A percentile compares a stretch with the other conserved stretches of the same genome.
phyloP scores from a whole-genome alignment of 1,140 invertebrate genomes.

The Leptoteleia sp. region DNA sequence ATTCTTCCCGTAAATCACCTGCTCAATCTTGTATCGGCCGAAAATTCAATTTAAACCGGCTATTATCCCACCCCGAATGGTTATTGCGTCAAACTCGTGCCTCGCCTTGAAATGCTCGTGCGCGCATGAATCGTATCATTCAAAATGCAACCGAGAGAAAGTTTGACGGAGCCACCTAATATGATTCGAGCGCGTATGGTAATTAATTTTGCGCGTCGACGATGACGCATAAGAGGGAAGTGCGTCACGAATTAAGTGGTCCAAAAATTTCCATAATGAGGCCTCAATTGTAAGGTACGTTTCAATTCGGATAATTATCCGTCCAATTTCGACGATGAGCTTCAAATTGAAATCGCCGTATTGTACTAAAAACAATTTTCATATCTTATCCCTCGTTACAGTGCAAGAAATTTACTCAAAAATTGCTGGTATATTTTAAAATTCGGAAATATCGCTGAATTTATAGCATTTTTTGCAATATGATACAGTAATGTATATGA shows the following conservation, averaged over 20 bases:
- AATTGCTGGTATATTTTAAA: too few relatives aligned
- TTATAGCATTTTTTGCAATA: too few relatives aligned
- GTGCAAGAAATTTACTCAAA: too few relatives aligned
- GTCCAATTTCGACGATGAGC: not conserved
- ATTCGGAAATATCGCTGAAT: too few relatives aligned
- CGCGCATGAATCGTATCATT: slow-evolving; percentile 53
- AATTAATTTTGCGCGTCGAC: slow-evolving; percentile 48
- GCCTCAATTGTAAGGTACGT: not conserved
- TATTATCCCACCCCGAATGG: slow-evolving; percentile 72
- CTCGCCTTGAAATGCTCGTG: slow-evolving; percentile 51
- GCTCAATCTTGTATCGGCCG: slow-evolving; percentile 71
- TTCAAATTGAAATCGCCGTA: too few relatives aligned
- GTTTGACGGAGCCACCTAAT: slow-evolving; percentile 60
- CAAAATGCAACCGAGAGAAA: slow-evolving; percentile 62
- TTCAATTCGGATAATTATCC: slow-evolving; percentile 1
- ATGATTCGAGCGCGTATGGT: slow-evolving; percentile 42
- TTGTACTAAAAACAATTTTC: too few relatives aligned
- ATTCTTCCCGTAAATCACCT: slow-evolving; percentile 74
- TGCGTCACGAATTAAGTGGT: slow-evolving; percentile 39
- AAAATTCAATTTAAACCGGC: slow-evolving; percentile 75
- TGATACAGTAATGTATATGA: too few relatives aligned
- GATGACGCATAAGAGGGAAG: slow-evolving; percentile 32
- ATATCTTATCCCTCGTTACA: too few relatives aligned
- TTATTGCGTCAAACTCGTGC: slow-evolving; percentile 61
- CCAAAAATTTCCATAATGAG: slow-evolving; percentile 27